A percentile compares a stretch with the other conserved stretches of the same genome.
phyloP scores from a whole-genome alignment of 2,888 invertebrate genomes.

The Drosophila mayaguana region DNA sequence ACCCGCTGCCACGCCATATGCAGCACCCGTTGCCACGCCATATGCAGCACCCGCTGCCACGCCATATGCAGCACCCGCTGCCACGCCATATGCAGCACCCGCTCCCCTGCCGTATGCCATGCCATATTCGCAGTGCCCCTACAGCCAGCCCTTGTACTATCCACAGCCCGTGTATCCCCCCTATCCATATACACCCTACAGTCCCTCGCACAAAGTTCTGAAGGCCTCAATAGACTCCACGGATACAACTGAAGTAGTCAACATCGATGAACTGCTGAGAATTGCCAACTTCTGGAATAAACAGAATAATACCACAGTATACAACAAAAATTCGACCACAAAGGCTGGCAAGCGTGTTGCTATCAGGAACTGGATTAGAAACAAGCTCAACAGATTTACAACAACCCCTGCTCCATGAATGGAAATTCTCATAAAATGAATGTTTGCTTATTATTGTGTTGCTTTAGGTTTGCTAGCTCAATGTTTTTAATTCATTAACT shows the following conservation, averaged over 20 bases:
- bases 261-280: conserved; percentile 13
- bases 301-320: not conserved
- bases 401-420: too few relatives aligned
- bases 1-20: too few relatives aligned
- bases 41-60: conserved; percentile 18
- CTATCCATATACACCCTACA: conserved; percentile 27
- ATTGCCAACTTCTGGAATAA: conserved; percentile 29
- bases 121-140: conserved; percentile 25
- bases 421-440: too few relatives aligned
- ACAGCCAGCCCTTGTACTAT: conserved; percentile 40
- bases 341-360: conserved; percentile 19
- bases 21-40: conserved; percentile 20
- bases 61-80: conserved; percentile 6
- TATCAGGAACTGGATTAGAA: conserved; percentile 35
- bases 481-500: too few relatives aligned
- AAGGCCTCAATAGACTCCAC: not conserved
- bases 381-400: conserved; percentile 17
- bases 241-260: conserved; percentile 28
- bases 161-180: conserved; percentile 58
- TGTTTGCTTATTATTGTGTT: too few relatives aligned
- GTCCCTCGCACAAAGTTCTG: not conserved
- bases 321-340: not conserved
- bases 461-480: too few relatives aligned
- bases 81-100: conserved; percentile 3
- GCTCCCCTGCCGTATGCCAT: conserved; percentile 22